A percentile compares a stretch with the other conserved stretches of the same genome.
Conservation (phyloP, 2,797 vertebrate genomes). For the Cichlasoma orientale region DNA sequence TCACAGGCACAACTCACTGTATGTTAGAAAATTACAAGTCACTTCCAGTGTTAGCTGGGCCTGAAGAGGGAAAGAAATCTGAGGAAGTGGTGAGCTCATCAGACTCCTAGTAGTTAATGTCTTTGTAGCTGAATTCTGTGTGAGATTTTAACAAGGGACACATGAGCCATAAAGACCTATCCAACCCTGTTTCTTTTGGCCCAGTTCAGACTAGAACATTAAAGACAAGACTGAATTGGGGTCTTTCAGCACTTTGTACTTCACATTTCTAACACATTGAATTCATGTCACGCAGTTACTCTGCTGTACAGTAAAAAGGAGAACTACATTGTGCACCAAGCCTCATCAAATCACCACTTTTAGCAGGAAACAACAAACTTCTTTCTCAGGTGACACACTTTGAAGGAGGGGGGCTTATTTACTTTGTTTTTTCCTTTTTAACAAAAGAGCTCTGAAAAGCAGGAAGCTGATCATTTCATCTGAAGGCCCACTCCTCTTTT, state of each 20-base stretch:
- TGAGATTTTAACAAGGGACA: not conserved
- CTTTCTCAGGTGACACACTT: not conserved
- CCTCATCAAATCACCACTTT: conserved; percentile 9
- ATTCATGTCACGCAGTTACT: not conserved
- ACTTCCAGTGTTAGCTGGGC: not conserved
- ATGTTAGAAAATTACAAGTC: not conserved
- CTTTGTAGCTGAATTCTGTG: not conserved
- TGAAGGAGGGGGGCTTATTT: not conserved
- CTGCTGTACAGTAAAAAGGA: not conserved
- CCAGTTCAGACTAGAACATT: not conserved
- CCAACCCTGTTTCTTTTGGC: not conserved
- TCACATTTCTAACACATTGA: not conserved
- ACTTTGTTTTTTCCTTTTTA: not conserved
- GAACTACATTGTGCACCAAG: not conserved
- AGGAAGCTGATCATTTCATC: conserved; percentile 30
- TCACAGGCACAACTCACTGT: not conserved
- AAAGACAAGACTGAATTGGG: not conserved
- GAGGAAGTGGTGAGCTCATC: not conserved
- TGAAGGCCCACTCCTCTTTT: not conserved
- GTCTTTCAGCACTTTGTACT: not conserved
- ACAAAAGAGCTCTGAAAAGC: conserved; percentile 21
- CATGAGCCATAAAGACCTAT: not conserved
- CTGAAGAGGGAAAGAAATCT: too few species aligned
- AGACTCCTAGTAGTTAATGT: not conserved
- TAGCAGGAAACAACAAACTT: not conserved